Conservation (phyloP, 2,888 invertebrate species). For the Junonia oenone region DNA sequence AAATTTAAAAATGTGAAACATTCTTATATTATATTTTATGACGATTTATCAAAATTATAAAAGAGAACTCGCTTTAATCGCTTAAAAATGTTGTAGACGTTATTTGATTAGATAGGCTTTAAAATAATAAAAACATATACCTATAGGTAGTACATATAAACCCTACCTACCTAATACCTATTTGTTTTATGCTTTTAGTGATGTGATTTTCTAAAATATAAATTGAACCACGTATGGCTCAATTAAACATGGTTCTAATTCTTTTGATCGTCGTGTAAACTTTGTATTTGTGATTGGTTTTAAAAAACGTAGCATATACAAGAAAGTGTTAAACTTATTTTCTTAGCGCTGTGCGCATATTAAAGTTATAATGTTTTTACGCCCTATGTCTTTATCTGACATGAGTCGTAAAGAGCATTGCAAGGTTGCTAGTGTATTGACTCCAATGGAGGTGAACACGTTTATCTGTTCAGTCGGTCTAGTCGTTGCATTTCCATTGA, state of each 20-base stretch:
- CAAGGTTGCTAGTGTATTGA: constrained; percentile 78
- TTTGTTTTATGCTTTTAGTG: background rate
- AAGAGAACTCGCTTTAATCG: background rate
- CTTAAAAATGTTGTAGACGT: background rate
- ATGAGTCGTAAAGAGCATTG: constrained; percentile 70
- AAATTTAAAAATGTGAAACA: background rate
- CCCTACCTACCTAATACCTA: too few species aligned
- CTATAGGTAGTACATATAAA: background rate
- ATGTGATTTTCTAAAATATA: background rate
- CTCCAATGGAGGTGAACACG: constrained; percentile 67
- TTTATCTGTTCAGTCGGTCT: constrained; percentile 63
- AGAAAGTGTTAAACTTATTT: constrained; percentile 26
- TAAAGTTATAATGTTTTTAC: constrained; percentile 65
- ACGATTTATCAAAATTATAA: background rate
- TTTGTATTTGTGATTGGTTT: background rate
- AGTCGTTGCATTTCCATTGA: constrained; percentile 50
- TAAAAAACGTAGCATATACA: background rate
- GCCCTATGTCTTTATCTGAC: constrained; percentile 74
- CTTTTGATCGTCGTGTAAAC: background rate
- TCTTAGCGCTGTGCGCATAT: constrained; percentile 23
- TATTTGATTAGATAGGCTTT: too few species aligned
- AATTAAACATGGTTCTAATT: background rate
- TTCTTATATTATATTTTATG: background rate
- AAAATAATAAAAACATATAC: background rate
- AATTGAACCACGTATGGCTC: background rate